A percentile compares a stretch with the other conserved stretches of the same genome.
These are phyloP conservation scores for Pelagia noctiluca DNA, from an alignment of 30 jellyfish, hydroid and myxozoan genomes.

Conservation along the genomic window DNA sequence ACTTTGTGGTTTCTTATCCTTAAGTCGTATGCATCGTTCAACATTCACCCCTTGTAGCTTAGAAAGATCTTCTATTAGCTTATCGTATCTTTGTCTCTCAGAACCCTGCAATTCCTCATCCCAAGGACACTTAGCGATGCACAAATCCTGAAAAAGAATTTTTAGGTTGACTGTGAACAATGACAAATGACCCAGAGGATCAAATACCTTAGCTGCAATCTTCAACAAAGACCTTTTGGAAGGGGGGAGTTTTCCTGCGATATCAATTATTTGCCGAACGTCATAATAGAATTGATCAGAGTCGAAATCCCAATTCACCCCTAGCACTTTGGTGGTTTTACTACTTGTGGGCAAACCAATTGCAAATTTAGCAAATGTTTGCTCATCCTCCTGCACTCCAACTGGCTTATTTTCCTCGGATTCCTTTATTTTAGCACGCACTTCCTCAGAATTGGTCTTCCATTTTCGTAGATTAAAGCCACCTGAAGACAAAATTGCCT, in stretches of 20 bases:
- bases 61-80: background rate
- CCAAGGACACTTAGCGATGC: slow-evolving; percentile 10
- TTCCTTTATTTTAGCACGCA: background rate
- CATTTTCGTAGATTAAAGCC: no score
- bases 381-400: slow-evolving; percentile 1
- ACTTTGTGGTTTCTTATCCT: background rate
- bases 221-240: background rate
- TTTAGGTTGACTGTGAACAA: slow-evolving; percentile 16
- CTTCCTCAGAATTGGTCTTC: no score
- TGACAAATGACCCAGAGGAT: background rate
- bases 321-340: no score
- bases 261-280: slow-evolving; percentile 7
- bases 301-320: no score
- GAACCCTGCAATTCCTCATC: slow-evolving; percentile 9
- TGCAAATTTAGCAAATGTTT: background rate
- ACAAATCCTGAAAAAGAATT: background rate
- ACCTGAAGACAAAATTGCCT: no score
- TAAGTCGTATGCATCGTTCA: background rate
- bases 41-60: background rate
- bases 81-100: no score
- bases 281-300: slow-evolving; percentile 9
- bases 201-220: slow-evolving; percentile 32
- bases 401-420: no score
- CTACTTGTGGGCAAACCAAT: no score
- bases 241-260: slow-evolving; percentile 9